Percentiles rank a stretch among this genome's conserved stretches.
Evolutionary conservation across 2,113 vertebrate genomes (phyloP).

Genomic region (Glaucomys volans): DNA sequence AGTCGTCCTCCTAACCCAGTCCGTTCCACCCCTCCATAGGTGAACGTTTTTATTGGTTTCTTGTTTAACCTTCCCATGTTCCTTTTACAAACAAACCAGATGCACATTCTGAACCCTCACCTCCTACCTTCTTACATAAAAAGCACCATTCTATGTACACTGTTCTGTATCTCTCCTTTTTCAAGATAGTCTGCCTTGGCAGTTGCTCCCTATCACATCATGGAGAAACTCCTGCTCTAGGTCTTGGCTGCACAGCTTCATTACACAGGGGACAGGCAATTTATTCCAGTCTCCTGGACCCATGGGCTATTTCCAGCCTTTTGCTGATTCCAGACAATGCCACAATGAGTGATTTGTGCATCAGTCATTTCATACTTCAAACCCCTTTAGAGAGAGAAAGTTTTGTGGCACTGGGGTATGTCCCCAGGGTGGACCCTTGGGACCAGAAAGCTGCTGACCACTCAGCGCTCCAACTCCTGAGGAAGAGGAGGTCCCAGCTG

Average conservation of each 20-base stretch:
- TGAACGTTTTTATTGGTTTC: slow-evolving; percentile 62
- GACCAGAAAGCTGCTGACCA: background rate
- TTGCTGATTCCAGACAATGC: background rate
- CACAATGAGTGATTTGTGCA: background rate
- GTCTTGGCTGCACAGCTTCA: background rate
- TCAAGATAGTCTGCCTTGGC: background rate
- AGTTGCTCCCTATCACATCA: background rate
- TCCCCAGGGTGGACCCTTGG: background rate
- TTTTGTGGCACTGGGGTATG: background rate
- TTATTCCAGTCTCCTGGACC: background rate
- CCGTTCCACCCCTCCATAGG: background rate
- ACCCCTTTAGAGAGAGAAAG: background rate
- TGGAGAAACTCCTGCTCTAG: background rate
- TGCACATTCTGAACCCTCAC: background rate
- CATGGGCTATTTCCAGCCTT: background rate
- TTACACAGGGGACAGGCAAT: background rate
- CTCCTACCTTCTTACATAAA: background rate
- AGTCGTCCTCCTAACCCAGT: background rate
- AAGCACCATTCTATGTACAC: background rate
- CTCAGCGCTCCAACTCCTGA: background rate
- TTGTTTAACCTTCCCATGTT: slow-evolving; percentile 14
- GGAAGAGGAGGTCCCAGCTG: background rate
- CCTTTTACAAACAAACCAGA: slow-evolving; percentile 16
- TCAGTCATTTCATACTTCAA: background rate
- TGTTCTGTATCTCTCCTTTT: background rate